Evolutionary conservation across 2,113 vertebrate genomes (phyloP).

Genomic region (Colaptes auratus): DNA sequence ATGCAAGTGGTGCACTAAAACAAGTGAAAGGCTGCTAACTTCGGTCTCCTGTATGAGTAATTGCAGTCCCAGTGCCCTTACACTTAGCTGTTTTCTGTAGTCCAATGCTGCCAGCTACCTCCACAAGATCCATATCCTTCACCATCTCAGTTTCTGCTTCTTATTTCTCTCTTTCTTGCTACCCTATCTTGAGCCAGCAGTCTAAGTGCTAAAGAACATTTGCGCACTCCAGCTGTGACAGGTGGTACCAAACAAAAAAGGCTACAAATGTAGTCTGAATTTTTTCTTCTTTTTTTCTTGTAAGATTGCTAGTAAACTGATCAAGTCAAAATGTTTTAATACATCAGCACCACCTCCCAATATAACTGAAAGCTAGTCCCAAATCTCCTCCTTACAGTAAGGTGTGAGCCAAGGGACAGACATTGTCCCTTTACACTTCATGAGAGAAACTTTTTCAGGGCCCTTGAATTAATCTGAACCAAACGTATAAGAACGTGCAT

Average conservation of each 20-base stretch:
- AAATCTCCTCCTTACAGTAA: background rate
- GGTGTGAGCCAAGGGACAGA: background rate
- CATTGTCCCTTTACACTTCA: background rate
- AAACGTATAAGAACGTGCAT: fast-evolving
- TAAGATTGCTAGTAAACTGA: background rate
- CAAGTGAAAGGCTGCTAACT: background rate
- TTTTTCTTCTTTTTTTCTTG: background rate
- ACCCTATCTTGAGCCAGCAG: background rate
- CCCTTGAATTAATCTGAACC: too few relatives aligned
- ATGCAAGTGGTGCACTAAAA: background rate
- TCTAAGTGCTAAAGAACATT: fast-evolving
- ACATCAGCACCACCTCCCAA: background rate
- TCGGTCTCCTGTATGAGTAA: background rate
- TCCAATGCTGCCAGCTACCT: background rate
- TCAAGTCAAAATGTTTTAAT: background rate
- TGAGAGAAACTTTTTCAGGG: too few relatives aligned
- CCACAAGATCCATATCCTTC: background rate
- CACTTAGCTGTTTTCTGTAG: background rate
- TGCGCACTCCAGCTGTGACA: background rate
- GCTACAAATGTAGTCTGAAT: fast-evolving
- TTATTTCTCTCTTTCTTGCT: background rate
- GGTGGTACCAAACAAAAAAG: background rate
- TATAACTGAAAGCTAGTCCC: background rate
- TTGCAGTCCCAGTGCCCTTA: background rate
- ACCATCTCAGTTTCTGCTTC: background rate